Base-by-base conservation (phyloP, 92 coral and sea anemone species). In the Blastomussa wellsi region DNA sequence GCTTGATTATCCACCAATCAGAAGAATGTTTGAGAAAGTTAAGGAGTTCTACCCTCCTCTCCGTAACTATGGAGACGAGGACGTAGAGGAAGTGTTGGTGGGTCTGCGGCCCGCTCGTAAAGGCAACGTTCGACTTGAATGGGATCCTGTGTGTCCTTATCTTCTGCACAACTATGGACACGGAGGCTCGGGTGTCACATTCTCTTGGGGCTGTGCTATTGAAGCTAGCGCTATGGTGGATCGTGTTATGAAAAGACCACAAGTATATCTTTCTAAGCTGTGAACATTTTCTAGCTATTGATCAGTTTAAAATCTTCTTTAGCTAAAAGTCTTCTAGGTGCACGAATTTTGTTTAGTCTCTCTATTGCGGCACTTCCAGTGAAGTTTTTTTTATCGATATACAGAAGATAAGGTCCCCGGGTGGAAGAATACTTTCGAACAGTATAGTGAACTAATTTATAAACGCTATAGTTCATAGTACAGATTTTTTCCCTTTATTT, bases 151-250 rank as follows among this genome's bases (percentile, higher is more conserved):
- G 7, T 65, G 70, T 72, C 89, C 76, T 29, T 71, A 39, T 55
- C 49, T 88, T 28, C 72, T 89, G 20, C 89, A 84, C 62, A 90
- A 86, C 79, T 86, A 86, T 69, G 86, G 90, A n/a, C 90, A 90
- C 41, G 86, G 88, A 29, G 41, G 74, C 38, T 65, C 51, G 57
- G 93, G 93, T 2, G 70, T 72, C 72, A 87, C 89, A 9, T 79
- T 90, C 36, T 90, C 90, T 10, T 90, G 88, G 88, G 93, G 90
- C 48, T 90, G 90, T 71, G 93, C 93, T n/a, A 83, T 81, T 24
- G 88, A 90, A 44, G 86, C 76, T 0, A 65, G 81, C 14, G 83
- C 53, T 20, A 76, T 77, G 48, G 88, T 85, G 28, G 88, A 84
- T 36, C 80, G 80, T 52, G 80, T 51, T 19, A 42, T 77, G 7